A percentile compares a stretch with the other conserved stretches of the same genome.
These are phyloP conservation scores for Dexiosoma caninum DNA, from an alignment of 2,888 invertebrate species.

Conservation along the genomic window DNA sequence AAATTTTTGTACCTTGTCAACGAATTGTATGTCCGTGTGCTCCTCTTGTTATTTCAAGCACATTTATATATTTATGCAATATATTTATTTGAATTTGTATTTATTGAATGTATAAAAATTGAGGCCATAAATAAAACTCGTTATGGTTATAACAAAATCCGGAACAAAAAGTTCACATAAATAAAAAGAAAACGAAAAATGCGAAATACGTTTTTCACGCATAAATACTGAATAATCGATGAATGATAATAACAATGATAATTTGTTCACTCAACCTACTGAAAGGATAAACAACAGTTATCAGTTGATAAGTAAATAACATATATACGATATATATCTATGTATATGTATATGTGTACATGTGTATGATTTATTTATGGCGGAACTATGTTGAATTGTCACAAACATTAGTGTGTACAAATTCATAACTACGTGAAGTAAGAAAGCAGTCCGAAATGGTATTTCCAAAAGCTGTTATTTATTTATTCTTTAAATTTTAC, in stretches of 20 bases:
- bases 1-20: slow-evolving; percentile 45
- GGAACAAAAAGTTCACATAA: neutral
- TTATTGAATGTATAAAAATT: slow-evolving; percentile 43
- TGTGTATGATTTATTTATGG: neutral
- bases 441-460: too few relatives aligned
- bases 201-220: slow-evolving; percentile 11
- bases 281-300: slow-evolving; percentile 23
- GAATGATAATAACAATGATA: slow-evolving; percentile 20
- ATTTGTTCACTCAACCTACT: neutral
- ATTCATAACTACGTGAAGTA: too few relatives aligned
- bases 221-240: slow-evolving; percentile 33
- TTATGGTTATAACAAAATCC: neutral
- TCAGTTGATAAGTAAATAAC: neutral
- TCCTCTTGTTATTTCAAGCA: neutral
- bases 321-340: neutral
- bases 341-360: neutral
- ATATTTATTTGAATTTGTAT: neutral
- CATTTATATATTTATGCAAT: neutral
- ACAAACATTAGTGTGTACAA: neutral
- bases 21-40: slow-evolving; percentile 43
- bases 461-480: too few relatives aligned
- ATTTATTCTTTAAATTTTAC: too few relatives aligned
- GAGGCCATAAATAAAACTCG: slow-evolving; percentile 46
- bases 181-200: neutral
- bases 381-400: slow-evolving; percentile 2